Evolutionary conservation across 2,888 invertebrate species (phyloP).

Genomic region (Dendrolimus houi): DNA sequence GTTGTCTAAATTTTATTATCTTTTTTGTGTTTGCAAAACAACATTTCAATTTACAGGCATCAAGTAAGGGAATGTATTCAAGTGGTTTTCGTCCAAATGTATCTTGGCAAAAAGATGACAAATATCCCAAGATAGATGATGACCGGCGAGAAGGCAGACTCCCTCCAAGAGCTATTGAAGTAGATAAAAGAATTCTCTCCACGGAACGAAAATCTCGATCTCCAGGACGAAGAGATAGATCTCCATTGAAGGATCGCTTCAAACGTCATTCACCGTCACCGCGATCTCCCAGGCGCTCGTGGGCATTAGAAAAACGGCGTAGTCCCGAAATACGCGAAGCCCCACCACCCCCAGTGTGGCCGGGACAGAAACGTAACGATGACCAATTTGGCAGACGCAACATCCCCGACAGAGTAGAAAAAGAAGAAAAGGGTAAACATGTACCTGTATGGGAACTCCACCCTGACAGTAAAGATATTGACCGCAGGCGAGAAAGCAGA

Average conservation of each 20-base stretch:
- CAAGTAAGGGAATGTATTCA: conserved; percentile 59
- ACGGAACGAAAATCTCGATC: conserved; percentile 32
- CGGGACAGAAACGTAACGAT: conserved; percentile 30
- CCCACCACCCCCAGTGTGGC: conserved; percentile 59
- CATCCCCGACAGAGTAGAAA: conserved; percentile 11
- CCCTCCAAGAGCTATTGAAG: not conserved
- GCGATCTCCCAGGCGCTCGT: conserved; percentile 46
- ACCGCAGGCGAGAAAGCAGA: not conserved
- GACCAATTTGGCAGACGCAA: conserved; percentile 10
- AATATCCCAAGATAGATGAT: conserved; percentile 26
- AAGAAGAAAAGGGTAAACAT: conserved; percentile 11
- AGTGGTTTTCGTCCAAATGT: conserved; percentile 47
- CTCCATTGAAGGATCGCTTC: conserved; percentile 45
- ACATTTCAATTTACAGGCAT: conserved; percentile 66
- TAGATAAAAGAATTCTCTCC: not conserved
- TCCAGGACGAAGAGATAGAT: conserved; percentile 42
- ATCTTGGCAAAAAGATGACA: conserved; percentile 30
- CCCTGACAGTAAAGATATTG: not conserved
- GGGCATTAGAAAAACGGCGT: conserved; percentile 57
- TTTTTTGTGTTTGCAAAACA: conserved; percentile 41
- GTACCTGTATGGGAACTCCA: conserved; percentile 11
- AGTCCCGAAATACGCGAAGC: conserved; percentile 43
- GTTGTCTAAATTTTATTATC: not conserved
- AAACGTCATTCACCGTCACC: conserved; percentile 52
- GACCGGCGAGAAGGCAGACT: conserved; percentile 12